Base-by-base conservation (phyloP, 2,888 invertebrate species). In the Troilus luridus region DNA sequence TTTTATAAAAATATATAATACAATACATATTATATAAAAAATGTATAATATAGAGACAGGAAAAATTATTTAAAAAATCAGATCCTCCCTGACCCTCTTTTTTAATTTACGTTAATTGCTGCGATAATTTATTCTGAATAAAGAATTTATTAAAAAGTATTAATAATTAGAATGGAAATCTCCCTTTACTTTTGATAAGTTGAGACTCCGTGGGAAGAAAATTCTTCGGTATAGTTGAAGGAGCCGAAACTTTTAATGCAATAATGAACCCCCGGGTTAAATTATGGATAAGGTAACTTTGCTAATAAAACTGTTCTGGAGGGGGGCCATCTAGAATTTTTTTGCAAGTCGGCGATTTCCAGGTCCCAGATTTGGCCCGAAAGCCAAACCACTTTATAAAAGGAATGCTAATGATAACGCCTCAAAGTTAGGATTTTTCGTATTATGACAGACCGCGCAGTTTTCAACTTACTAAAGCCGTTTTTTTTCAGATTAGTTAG, bases 261-360 rank as follows among this genome's bases (percentile, higher is more conserved):
- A 85, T 85, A 85, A 85, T 85, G 85, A 85, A 85, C n/a, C 85
- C 21, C 27, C 85, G 54, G 85, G 56, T 56, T 85, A 85, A 85
- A 85, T 85, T 85, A 85, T 85, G 85, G 85, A 85, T 56, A 85
- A 85, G 85, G 85, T 85, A 85, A 85, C 85, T 85, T 85, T 85
- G 3, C 85, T 85, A 85, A 85, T 85, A 85, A 85, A 85, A 85
- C 85, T 85, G 56, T 21, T 54, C 85, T 58, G 56, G 54, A 8
- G 81, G 54, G 8, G 19, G 19, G 9, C 41, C 17, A 10, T 11
- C 56, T 77, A 77, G 72, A 77, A 41, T 41, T 77, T 27, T 77
- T 67, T 41, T 12, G 72, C 27, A 27, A 11, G 72, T 41, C 72
- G 0, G 72, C 41, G 9, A 41, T 77, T 77, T 77, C 17, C 8